Evolutionary conservation across 2,797 vertebrate species (phyloP).

Genomic region (Astyanax mexicanus): DNA sequence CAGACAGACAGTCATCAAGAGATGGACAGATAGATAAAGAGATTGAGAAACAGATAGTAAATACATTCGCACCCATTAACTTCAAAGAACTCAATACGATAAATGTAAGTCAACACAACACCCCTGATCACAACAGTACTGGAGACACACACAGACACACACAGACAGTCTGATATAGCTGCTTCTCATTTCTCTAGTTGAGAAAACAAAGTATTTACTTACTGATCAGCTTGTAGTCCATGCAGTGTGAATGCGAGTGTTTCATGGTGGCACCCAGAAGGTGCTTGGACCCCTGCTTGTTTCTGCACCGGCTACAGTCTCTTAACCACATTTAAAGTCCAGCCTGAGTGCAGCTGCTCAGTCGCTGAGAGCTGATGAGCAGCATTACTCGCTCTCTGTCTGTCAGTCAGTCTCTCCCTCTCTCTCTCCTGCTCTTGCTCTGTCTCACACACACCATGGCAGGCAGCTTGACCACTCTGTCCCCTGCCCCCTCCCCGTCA

Average conservation of each 20-base stretch:
- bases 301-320: slow-evolving; percentile 66
- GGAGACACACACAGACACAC: not conserved
- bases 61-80: too few species aligned
- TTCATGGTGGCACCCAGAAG: slow-evolving; percentile 70
- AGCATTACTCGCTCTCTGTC: slow-evolving; percentile 65
- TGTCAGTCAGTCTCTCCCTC: too few species aligned
- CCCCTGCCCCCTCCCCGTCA: not conserved
- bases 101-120: too few species aligned
- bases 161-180: not conserved
- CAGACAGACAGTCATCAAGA: too few species aligned
- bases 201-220: slow-evolving; percentile 67
- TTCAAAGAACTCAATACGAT: too few species aligned
- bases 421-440: slow-evolving; percentile 39
- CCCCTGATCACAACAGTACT: not conserved
- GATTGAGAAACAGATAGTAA: too few species aligned
- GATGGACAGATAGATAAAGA: too few species aligned
- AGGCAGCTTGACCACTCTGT: slow-evolving; percentile 24
- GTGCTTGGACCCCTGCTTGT: slow-evolving; percentile 63
- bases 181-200: not conserved
- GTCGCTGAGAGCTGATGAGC: slow-evolving; percentile 73
- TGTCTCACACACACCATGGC: not conserved
- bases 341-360: slow-evolving; percentile 77
- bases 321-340: slow-evolving; percentile 80
- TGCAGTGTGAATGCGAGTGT: slow-evolving; percentile 72
- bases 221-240: slow-evolving; percentile 82